These are phyloP conservation scores for Chinchilla lanigera DNA, from an alignment of 2,113 vertebrate genomes.

Conservation along the genomic window DNA sequence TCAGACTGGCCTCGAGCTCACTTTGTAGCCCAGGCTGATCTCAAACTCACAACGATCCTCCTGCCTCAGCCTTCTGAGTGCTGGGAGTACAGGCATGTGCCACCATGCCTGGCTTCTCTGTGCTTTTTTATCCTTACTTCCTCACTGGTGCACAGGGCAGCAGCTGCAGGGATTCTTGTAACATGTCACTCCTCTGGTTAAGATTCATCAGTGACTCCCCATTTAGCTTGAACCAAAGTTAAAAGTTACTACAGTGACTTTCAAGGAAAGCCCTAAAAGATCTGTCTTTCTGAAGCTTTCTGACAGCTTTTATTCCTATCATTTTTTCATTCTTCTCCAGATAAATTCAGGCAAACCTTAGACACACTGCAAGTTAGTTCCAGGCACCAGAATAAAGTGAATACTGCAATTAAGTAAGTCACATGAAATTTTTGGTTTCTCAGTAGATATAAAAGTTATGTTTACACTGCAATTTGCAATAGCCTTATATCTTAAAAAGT, in stretches of 20 bases:
- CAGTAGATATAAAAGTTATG: background rate
- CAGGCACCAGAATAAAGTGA: background rate
- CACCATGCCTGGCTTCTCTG: no score
- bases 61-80: no score
- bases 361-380: background rate
- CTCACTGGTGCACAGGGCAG: background rate
- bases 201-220: background rate
- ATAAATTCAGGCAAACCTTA: background rate
- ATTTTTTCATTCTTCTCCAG: background rate
- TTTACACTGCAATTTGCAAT: background rate
- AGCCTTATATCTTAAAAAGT: background rate
- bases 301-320: background rate
- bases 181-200: background rate
- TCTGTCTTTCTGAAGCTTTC: background rate
- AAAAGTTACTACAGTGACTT: background rate
- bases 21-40: no score
- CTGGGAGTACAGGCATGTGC: no score
- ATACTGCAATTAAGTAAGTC: background rate
- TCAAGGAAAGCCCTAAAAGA: background rate
- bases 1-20: no score
- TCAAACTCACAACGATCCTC: no score
- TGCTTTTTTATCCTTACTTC: background rate
- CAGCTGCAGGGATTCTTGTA: background rate
- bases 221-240: background rate
- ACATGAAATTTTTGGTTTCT: background rate